A percentile compares a stretch with the other conserved stretches of the same genome.
phyloP scores from a whole-genome alignment of 1,140 invertebrate genomes.

The Eumaeus atala region DNA sequence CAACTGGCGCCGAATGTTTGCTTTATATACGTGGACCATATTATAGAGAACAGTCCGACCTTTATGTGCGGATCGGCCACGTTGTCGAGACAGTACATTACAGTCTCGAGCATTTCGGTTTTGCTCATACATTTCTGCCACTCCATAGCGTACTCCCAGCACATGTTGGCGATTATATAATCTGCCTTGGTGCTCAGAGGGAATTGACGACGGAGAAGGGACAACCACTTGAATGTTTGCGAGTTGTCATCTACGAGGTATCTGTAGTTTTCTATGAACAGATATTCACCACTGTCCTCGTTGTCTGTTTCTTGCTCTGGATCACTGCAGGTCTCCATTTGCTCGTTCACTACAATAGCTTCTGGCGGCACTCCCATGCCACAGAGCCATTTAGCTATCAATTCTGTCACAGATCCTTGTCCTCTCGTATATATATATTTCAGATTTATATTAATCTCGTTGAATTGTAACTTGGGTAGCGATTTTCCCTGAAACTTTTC shows the following conservation, averaged over 20 bases:
- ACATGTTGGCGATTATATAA: constrained; percentile 87
- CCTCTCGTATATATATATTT: constrained; percentile 84
- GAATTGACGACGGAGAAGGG: constrained; percentile 82
- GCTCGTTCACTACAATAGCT: constrained; percentile 52
- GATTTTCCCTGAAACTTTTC: constrained; percentile 47
- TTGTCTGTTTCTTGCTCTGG: constrained; percentile 13
- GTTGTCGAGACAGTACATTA: constrained; percentile 76
- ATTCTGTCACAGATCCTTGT: constrained; percentile 88
- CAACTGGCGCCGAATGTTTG: constrained; percentile 82
- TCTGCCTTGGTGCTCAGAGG: constrained; percentile 88
- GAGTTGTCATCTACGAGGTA: constrained; percentile 50
- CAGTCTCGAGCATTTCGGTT: constrained; percentile 78
- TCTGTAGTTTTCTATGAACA: constrained; percentile 52
- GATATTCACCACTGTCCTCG: constrained; percentile 40
- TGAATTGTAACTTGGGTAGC: constrained; percentile 75
- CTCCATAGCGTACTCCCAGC: constrained; percentile 90
- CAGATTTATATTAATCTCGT: constrained; percentile 81
- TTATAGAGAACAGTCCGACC: constrained; percentile 85
- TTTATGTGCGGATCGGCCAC: constrained; percentile 79
- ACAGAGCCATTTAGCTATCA: constrained; percentile 87
- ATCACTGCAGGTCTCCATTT: constrained; percentile 38
- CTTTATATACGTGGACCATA: constrained; percentile 91
- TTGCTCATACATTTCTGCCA: constrained; percentile 88
- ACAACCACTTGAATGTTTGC: constrained; percentile 75
- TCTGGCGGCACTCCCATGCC: constrained; percentile 80